phyloP scores from a whole-genome alignment of 2,113 vertebrate genomes.

The Rhinolophus sinicus region DNA sequence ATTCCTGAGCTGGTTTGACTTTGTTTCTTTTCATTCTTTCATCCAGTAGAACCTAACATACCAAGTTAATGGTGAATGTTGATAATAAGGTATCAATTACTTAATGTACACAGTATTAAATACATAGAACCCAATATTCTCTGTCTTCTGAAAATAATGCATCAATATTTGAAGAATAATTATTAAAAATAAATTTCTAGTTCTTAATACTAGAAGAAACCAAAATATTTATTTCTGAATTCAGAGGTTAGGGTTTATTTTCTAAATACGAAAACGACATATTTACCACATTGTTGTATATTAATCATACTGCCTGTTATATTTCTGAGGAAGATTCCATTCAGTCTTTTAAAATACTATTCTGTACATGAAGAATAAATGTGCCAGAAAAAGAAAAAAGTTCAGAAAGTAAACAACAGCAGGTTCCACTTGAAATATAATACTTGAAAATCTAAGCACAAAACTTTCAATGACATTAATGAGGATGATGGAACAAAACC shows the following conservation, averaged over 20 bases:
- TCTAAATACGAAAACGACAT: conserved; percentile 39
- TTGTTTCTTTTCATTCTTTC: conserved; percentile 14
- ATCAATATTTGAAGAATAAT: neutral
- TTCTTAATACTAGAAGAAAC: neutral
- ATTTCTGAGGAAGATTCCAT: conserved; percentile 41
- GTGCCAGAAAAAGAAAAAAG: conserved; percentile 1
- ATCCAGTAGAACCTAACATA: neutral
- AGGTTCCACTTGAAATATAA: conserved; percentile 46
- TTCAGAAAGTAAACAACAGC: conserved; percentile 37
- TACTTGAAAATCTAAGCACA: conserved; percentile 45
- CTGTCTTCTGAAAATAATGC: neutral
- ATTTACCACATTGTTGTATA: neutral
- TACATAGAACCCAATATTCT: neutral
- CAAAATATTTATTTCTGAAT: neutral
- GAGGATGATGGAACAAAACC: neutral
- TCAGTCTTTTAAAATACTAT: neutral
- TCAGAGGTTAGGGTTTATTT: neutral
- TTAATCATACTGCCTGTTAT: conserved; percentile 38
- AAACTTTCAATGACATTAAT: conserved; percentile 53
- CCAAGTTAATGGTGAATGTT: conserved; percentile 3
- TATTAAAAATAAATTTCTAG: neutral
- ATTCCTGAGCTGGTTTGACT: conserved; percentile 2
- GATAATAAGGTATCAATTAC: neutral
- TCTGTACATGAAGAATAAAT: conserved; percentile 47
- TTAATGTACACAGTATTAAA: neutral